phyloP scores from a whole-genome alignment of 1,140 invertebrate species.

The Neuroterus valhalla region DNA sequence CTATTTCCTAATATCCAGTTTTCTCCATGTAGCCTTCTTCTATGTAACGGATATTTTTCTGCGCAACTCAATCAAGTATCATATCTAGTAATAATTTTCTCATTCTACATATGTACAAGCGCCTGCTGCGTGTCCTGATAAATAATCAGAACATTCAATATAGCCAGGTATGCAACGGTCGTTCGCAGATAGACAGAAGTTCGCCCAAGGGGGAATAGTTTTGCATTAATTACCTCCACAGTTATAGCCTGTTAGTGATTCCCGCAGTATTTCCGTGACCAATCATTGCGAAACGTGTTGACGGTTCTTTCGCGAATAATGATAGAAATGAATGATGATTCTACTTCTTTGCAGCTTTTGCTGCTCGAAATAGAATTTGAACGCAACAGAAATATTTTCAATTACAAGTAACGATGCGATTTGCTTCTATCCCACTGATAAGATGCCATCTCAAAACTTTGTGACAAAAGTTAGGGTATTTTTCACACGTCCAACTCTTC shows the following conservation, averaged over 20 bases:
- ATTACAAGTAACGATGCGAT: too few species aligned
- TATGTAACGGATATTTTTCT: slow-evolving; percentile 10
- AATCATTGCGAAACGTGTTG: neutral
- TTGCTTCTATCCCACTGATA: too few species aligned
- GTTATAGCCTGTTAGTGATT: neutral
- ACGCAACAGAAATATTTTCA: too few species aligned
- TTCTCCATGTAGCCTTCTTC: too few species aligned
- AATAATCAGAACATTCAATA: neutral
- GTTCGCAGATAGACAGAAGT: slow-evolving; percentile 19
- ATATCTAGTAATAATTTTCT: slow-evolving; percentile 7
- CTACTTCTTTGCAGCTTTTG: neutral
- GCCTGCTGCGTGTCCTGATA: neutral
- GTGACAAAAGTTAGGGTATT: too few species aligned
- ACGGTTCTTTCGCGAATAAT: slow-evolving; percentile 5
- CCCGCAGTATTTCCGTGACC: slow-evolving; percentile 1
- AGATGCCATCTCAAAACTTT: too few species aligned
- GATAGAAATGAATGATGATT: neutral
- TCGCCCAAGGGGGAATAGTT: slow-evolving; percentile 24
- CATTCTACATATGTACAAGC: neutral
- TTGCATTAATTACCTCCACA: slow-evolving; percentile 17
- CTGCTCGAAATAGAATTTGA: neutral
- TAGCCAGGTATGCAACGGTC: slow-evolving; percentile 15
- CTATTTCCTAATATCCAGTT: too few species aligned
- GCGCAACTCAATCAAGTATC: neutral
- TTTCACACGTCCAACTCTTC: too few species aligned